Conservation (phyloP, 2,888 invertebrate genomes). For the Parelbella ahira region DNA sequence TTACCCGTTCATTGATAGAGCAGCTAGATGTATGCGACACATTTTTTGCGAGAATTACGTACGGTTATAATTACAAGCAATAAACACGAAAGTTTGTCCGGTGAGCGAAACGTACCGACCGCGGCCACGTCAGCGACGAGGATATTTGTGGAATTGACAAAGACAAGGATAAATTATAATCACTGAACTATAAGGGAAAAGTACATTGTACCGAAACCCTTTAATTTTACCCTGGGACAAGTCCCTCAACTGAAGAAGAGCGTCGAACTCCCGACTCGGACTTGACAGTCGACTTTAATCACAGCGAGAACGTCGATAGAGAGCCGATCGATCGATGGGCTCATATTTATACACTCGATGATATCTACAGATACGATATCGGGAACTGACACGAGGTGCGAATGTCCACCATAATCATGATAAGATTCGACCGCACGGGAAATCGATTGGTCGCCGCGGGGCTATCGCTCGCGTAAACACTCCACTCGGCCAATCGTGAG, state of each 20-base stretch:
- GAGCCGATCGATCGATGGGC: slow-evolving; percentile 78
- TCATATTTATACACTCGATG: slow-evolving; percentile 78
- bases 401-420: slow-evolving; percentile 75
- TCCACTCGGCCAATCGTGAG: slow-evolving; percentile 69
- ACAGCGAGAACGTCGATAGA: slow-evolving; percentile 72
- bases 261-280: too few species aligned
- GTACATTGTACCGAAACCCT: slow-evolving; percentile 23
- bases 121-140: slow-evolving; percentile 19
- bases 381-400: slow-evolving; percentile 66
- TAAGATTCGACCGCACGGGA: slow-evolving; percentile 65
- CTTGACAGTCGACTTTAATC: slow-evolving; percentile 54
- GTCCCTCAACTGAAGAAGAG: not conserved
- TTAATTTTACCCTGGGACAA: slow-evolving; percentile 28
- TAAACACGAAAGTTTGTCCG: too few species aligned
- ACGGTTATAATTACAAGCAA: slow-evolving; percentile 9
- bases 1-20: not conserved
- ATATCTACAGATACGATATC: slow-evolving; percentile 78
- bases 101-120: too few species aligned
- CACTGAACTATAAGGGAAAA: slow-evolving; percentile 8
- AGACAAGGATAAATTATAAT: slow-evolving; percentile 4
- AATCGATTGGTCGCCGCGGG: slow-evolving; percentile 71
- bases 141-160: slow-evolving; percentile 11
- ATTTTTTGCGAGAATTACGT: too few species aligned
- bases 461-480: slow-evolving; percentile 73
- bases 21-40: slow-evolving; percentile 1